Evolutionary conservation across 2,113 vertebrate genomes (phyloP).

Genomic region (Microcebus griseorufus): DNA sequence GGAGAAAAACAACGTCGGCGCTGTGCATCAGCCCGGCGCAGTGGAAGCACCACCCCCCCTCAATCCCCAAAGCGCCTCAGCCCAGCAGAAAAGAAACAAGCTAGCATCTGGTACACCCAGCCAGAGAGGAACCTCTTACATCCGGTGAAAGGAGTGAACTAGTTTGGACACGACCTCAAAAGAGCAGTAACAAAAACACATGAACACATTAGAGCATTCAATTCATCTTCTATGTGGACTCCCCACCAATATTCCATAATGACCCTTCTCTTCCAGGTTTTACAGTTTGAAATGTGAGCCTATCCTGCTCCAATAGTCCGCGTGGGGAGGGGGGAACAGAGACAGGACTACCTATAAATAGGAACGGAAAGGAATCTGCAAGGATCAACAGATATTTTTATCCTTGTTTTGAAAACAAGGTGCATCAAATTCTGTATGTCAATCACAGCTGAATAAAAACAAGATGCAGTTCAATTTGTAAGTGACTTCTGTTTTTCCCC

Average conservation of each 20-base stretch:
- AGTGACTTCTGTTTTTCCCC: slow-evolving; percentile 16
- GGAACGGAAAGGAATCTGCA: slow-evolving; percentile 34
- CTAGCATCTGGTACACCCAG: neutral
- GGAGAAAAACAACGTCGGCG: slow-evolving; percentile 57
- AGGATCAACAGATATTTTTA: neutral
- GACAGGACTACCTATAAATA: slow-evolving; percentile 32
- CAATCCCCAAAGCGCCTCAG: slow-evolving; percentile 44
- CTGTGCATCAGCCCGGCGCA: slow-evolving; percentile 3
- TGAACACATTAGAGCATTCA: neutral
- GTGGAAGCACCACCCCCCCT: slow-evolving; percentile 21
- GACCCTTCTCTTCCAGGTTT: neutral
- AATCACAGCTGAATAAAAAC: slow-evolving; percentile 56
- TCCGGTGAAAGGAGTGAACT: neutral
- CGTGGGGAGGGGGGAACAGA: neutral
- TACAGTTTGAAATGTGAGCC: neutral
- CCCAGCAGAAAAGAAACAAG: neutral
- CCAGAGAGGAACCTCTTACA: neutral
- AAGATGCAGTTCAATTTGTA: slow-evolving; percentile 48
- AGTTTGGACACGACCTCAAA: neutral
- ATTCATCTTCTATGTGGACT: neutral
- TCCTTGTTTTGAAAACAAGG: slow-evolving; percentile 58
- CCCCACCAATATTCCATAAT: neutral
- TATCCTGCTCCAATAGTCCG: neutral
- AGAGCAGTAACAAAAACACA: neutral
- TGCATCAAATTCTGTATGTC: slow-evolving; percentile 53